Evolutionary conservation across 2,888 invertebrate species (phyloP).

Genomic region (Monopis laevigella): DNA sequence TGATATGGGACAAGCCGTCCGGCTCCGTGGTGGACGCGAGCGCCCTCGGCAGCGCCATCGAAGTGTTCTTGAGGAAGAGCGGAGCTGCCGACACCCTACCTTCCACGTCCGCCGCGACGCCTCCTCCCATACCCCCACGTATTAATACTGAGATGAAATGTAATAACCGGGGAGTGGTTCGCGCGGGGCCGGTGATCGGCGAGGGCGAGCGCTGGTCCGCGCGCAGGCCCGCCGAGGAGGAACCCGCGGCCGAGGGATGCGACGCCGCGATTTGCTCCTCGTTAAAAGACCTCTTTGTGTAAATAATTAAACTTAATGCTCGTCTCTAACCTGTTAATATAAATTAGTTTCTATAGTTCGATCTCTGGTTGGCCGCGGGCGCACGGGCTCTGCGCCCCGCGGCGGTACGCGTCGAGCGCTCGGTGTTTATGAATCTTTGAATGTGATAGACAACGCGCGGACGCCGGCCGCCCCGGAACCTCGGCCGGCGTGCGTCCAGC

Average conservation of each 20-base stretch:
- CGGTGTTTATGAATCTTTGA: slow-evolving; percentile 57
- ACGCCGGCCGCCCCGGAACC: slow-evolving; percentile 51
- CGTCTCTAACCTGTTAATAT: slow-evolving; percentile 3
- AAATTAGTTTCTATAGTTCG: slow-evolving; percentile 2
- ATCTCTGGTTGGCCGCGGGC: slow-evolving; percentile 21
- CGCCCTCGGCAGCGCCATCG: slow-evolving; percentile 84
- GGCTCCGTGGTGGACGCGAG: slow-evolving; percentile 84
- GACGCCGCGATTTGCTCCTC: slow-evolving; percentile 85
- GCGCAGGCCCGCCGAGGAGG: slow-evolving; percentile 74
- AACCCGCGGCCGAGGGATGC: slow-evolving; percentile 74
- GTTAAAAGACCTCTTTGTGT: slow-evolving; percentile 86
- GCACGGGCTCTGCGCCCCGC: slow-evolving; percentile 23
- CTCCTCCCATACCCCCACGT: slow-evolving; percentile 22
- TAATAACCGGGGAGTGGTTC: slow-evolving; percentile 40
- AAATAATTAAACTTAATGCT: slow-evolving; percentile 33
- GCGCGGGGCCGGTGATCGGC: slow-evolving; percentile 30
- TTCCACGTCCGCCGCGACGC: slow-evolving; percentile 31
- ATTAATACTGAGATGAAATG: slow-evolving; percentile 26
- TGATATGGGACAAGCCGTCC: slow-evolving; percentile 79
- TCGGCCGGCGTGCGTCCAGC: slow-evolving; percentile 51
- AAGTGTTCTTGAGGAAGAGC: slow-evolving; percentile 77
- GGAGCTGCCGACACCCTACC: slow-evolving; percentile 53
- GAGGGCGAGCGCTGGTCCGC: slow-evolving; percentile 67
- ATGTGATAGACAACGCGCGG: slow-evolving; percentile 60
- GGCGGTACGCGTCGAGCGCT: slow-evolving; percentile 22